Evolutionary conservation across 1,140 invertebrate genomes (phyloP).

Genomic region (Eupristina koningsbergeri): DNA sequence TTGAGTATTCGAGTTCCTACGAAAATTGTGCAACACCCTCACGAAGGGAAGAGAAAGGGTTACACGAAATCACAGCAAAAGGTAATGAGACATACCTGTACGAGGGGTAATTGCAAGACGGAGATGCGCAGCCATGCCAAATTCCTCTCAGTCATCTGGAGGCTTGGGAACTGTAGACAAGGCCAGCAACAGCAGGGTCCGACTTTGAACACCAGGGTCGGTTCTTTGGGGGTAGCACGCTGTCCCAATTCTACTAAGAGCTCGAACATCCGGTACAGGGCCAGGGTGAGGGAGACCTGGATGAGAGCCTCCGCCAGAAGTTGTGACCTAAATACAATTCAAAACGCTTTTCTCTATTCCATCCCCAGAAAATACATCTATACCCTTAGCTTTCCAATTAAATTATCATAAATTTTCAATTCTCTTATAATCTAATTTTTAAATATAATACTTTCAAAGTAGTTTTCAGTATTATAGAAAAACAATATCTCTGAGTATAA

Average conservation of each 20-base stretch:
- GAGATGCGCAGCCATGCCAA: constrained; percentile 67
- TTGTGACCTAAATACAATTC: constrained; percentile 61
- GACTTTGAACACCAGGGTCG: constrained; percentile 63
- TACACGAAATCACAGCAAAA: too few relatives aligned
- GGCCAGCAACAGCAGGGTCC: constrained; percentile 72
- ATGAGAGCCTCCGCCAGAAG: constrained; percentile 67
- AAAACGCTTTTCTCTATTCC: too few relatives aligned
- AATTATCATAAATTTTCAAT: too few relatives aligned
- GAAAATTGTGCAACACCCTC: too few relatives aligned
- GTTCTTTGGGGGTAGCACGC: constrained; percentile 61
- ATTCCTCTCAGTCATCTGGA: constrained; percentile 66
- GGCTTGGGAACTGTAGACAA: constrained; percentile 67
- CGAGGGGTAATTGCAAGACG: constrained; percentile 68
- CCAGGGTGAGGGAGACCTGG: constrained; percentile 67
- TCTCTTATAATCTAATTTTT: too few relatives aligned
- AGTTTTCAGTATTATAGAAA: too few relatives aligned
- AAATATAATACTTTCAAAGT: too few relatives aligned
- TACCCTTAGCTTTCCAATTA: too few relatives aligned
- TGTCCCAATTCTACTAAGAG: constrained; percentile 66
- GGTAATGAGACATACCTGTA: constrained; percentile 62
- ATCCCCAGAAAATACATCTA: too few relatives aligned
- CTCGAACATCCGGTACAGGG: constrained; percentile 69
- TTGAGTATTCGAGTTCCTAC: too few relatives aligned
- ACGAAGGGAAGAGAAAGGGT: too few relatives aligned
- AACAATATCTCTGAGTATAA: too few relatives aligned